Base-by-base conservation (phyloP, 2,113 vertebrate genomes). In the Hippocampus mohnikei region DNA sequence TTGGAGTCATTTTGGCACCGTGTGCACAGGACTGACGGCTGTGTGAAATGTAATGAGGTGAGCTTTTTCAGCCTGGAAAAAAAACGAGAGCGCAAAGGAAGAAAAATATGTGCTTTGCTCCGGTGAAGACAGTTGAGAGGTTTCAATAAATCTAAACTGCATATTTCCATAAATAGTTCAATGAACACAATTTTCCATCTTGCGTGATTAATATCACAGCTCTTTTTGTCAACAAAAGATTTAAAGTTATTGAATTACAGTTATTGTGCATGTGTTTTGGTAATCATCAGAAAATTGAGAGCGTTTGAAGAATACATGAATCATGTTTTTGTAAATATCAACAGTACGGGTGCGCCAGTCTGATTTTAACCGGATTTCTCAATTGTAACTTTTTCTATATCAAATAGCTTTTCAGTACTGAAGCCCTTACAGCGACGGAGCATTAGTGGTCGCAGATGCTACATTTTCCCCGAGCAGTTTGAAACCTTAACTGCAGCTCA, bases 41-140 rank as follows among this genome's bases (percentile, higher is more conserved):
- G 69, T 56, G 66, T 70, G 78, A 80, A 81, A 78, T 78, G 76
- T 82, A 81, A 75, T 81, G 81, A 71, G 21, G 78, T 77, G 74
- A 64, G 61, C 69, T 74, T 67, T 67, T 53, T 5, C 4, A 40
- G 67, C 62, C 67, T 69, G 33, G 59, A 80, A 73, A 76, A 58
- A 78, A 72, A 62, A 37, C 20, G 18, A 46, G 74, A 18, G 15
- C 7, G 15, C 27, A 60, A 33, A 33, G 58, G 15, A 18, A 18
- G 27, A 2, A 16, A 60, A 60, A 60, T 60, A 60, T 18, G 15
- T 29, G 27, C 5, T 18, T 60, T 33, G 25, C 16, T 60, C 13
- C 33, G 23, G 8, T 15, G 4, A 64, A 63, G 61, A 42, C 40
- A 42, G 12, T n/a, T 63, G 7, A 2, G 61, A 18, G 8, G 27